Base-by-base conservation (phyloP, 2,113 vertebrate species). In the Dipodomys spectabilis region DNA sequence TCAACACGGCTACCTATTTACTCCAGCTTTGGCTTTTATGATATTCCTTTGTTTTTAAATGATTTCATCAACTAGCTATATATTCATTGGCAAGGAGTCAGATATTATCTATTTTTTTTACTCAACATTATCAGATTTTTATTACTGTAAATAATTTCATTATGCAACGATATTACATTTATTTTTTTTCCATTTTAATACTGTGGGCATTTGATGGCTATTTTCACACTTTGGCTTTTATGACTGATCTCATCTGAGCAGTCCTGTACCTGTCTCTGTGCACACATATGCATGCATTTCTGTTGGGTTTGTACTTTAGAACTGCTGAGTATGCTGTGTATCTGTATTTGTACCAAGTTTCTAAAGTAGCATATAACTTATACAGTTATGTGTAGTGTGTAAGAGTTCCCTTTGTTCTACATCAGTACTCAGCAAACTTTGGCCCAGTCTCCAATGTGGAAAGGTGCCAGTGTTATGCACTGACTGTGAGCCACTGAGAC, bases 31-130 rank as follows among this genome's bases (percentile, higher is more conserved):
- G 30, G 39, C 28, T 90, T 86, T 77, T 45, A 60, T 77, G 49
- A 71, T 6, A 84, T 18, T 25, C 4, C n/a, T 91, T 67, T 39
- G 7, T 88, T 92, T 81, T 94, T 25, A 65, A 45, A 57, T 77
- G 57, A 28, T 86, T 93, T 80, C 69, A 89, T 86, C 60, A 84
- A 9, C 27, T n/a, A 88, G 91, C 25, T 13, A 64, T 62, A 32
- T 1, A n/a, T 73, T 27, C 32, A n/a, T 67, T 86, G 27, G 23
- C 30, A 57, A 16, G 28, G 49, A 74, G 27, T 75, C 68, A 53
- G 35, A 77, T 5, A 72, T 7, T 45, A 32, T 82, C 5, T 53
- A 7, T 91, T 67, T 12, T n/a, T n/a, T 65, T 45, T 45, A 5
- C 0, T 30, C n/a, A 60, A n/a, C 49, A 30, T 74, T 83, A 69